Base-by-base conservation (phyloP, 2,113 vertebrate species). In the Oryzias melastigma region DNA sequence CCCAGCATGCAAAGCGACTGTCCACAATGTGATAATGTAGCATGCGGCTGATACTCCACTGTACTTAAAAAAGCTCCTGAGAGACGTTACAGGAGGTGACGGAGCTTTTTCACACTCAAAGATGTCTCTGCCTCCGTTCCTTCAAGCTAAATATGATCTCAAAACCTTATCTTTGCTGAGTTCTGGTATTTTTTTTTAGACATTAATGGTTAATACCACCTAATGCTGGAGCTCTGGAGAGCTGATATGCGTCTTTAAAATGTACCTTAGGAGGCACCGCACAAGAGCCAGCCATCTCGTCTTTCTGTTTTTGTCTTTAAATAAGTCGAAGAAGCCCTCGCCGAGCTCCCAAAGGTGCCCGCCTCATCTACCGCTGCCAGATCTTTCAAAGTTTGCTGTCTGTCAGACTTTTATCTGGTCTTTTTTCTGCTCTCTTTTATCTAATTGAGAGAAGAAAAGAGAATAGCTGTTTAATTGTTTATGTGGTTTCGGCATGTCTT, bases 311-410 rank as follows among this genome's bases (percentile, higher is more conserved):
- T 46, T 46, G 70, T 41, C 12, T 42, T 42, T 7, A 52, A 40
- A 55, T 57, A 75, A 82, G 68, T 56, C 64, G 50, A 83, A 70
- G 57, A 57, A 79, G 69, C 49, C 43, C 58, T 46, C 55, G 58
- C 56, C 44, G 35, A 16, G 47, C 69, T 76, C 56, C 71, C 60
- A 1, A 1, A 65, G 35, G 73, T 40, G 45, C 25, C 43, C 54
- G 29, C n/a, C 45, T 12, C 44, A 63, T 27, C 49, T 56, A 46
- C 71, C 54, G 61, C 60, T 50, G 52, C 13, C 68, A 72, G 66
- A 77, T 70, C 25, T 57, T 57, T 73, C 46, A 29, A 47, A 27
- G 17, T 57, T 50, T 29, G 29, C 52, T 40, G 67, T 53, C 50
- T 19, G 4, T 52, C 43, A 19, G 52, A 15, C 25, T 46, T 49